A percentile compares a stretch with the other conserved stretches of the same genome.
Evolutionary conservation across 2,113 vertebrate species (phyloP).

Genomic region (Vulpes lagopus): DNA sequence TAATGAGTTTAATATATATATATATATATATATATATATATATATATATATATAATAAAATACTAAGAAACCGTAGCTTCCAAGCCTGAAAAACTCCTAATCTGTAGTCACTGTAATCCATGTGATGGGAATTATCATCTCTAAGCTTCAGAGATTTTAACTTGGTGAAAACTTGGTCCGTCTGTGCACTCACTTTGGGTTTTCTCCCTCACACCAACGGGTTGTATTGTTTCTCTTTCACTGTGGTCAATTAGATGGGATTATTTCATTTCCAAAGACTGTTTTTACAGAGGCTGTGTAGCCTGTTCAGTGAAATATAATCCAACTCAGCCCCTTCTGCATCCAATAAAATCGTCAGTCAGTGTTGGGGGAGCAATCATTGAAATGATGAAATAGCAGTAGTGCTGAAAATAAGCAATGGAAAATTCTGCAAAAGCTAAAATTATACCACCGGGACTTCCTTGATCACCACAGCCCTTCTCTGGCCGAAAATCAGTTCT

Average conservation of each 20-base stretch:
- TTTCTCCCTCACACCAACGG: not conserved
- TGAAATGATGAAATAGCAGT: conserved; percentile 78
- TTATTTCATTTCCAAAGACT: conserved; percentile 73
- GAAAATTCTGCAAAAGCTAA: conserved; percentile 82
- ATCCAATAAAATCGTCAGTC: conserved; percentile 80
- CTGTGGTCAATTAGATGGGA: conserved; percentile 55
- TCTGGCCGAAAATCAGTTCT: conserved; percentile 66
- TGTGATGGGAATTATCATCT: conserved; percentile 21
- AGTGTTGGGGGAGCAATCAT: conserved; percentile 75
- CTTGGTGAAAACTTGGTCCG: not conserved
- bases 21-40: conserved; percentile 80
- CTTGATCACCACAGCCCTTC: conserved; percentile 70
- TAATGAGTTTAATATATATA: conserved; percentile 83
- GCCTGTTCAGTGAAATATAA: conserved; percentile 76
- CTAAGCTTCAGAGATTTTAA: conserved; percentile 43
- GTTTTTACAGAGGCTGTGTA: conserved; percentile 59
- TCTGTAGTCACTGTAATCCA: conserved; percentile 20
- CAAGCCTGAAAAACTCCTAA: conserved; percentile 35
- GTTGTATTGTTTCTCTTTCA: conserved; percentile 51
- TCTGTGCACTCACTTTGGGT: not conserved
- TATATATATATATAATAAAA: conserved; percentile 80
- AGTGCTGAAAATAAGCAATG: conserved; percentile 76
- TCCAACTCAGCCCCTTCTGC: conserved; percentile 70
- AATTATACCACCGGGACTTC: conserved; percentile 68
- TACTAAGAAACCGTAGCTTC: conserved; percentile 48